Base-by-base conservation (phyloP, 92 coral and sea anemone genomes). In the Pocillopora grandis region DNA sequence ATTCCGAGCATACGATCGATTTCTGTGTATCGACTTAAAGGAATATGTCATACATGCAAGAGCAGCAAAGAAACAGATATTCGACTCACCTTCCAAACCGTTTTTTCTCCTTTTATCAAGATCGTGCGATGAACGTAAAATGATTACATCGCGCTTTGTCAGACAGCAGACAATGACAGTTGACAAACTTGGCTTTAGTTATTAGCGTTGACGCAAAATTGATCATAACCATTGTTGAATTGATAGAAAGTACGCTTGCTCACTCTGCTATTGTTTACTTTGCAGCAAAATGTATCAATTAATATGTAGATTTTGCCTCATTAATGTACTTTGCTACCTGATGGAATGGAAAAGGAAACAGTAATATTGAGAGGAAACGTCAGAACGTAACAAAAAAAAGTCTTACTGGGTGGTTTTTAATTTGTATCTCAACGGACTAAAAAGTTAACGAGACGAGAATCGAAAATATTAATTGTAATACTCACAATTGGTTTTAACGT, bases 211-310 rank as follows among this genome's bases (percentile, higher is more conserved):
- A 36, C 33, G 67, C n/a, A 20, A 20, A 15, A 27, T 61, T 16
- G 73, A 21, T 21, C 21, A 15, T 49, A 20, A n/a, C 15, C 19
- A 65, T 78, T 78, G 73, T 72, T 78, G 73, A 69, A 64, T n/a
- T 49, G 62, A 13, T 3, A 42, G 63, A 78, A 64, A 20, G 7
- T 65, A 49, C 71, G 42, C 63, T 78, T 78, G 37, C 13, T 16
- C 48, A 65, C 20, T 13, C n/a, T 42, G 18, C 12, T 31, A 78
- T 13, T 78, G 48, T 64, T 78, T 78, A 33, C 36, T 64, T 49
- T 78, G 15, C 15, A 64, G 71, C 48, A 37, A 73, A 55, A 73
- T 76, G 16, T 9, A n/a, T 64, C 31, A 5, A 42, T 7, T 48
- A 13, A 12, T 78, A 42, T 48, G 52, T 16, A 12, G 57, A 48